Conservation (phyloP, 2,888 invertebrate species). For the Hecatera dysodea region DNA sequence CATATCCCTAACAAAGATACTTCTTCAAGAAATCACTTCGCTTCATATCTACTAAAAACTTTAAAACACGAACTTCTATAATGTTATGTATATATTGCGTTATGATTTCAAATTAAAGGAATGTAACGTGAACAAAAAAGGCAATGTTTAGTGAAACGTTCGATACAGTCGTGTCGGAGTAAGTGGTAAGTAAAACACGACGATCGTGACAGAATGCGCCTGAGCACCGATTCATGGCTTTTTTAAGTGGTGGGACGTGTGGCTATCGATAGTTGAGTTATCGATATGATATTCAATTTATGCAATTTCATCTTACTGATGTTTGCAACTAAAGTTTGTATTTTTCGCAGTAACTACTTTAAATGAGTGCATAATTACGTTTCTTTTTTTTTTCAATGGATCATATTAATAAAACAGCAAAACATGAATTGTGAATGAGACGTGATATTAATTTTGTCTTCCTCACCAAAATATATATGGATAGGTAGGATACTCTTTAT, state of each 20-base stretch:
- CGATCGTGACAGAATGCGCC: slow-evolving; percentile 85
- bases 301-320: not conserved
- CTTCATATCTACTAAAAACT: slow-evolving; percentile 8
- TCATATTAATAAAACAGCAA: too few species aligned
- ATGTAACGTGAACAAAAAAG: slow-evolving; percentile 40
- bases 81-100: slow-evolving; percentile 28
- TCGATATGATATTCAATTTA: slow-evolving; percentile 30
- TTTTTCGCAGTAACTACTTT: not conserved
- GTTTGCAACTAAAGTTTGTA: not conserved
- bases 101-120: slow-evolving; percentile 31
- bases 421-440: too few species aligned
- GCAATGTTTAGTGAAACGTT: slow-evolving; percentile 58
- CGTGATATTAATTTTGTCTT: not conserved
- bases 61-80: slow-evolving; percentile 7
- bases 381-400: too few species aligned
- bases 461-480: too few species aligned
- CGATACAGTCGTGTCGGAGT: slow-evolving; percentile 56
- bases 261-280: slow-evolving; percentile 40
- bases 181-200: slow-evolving; percentile 66
- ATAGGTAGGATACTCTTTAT: too few species aligned
- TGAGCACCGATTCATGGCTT: slow-evolving; percentile 68
- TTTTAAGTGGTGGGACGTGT: slow-evolving; percentile 64
- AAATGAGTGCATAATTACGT: too few species aligned
- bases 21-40: slow-evolving; percentile 23
- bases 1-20: slow-evolving; percentile 11